A percentile compares a stretch with the other conserved stretches of the same genome.
Conservation (phyloP, 2,797 vertebrate species). For the Micromesistius poutassou region DNA sequence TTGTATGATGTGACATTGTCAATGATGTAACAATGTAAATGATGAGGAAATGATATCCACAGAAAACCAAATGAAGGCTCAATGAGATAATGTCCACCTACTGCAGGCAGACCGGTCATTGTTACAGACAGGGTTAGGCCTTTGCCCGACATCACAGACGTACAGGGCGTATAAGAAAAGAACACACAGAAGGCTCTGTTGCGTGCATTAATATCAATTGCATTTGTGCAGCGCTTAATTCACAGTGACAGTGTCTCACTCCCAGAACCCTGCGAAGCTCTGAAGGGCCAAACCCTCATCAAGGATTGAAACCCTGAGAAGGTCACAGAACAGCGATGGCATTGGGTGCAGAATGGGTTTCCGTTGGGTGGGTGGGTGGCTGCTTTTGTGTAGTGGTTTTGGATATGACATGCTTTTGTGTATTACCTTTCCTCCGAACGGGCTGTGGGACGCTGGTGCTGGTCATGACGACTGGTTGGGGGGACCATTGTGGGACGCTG, state of each 20-base stretch:
- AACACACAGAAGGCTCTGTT: not conserved
- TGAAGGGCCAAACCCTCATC: too few species aligned
- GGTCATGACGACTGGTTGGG: constrained; percentile 44
- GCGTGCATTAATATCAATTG: not conserved
- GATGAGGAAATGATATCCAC: not conserved
- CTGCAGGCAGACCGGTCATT: not conserved
- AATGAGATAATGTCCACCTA: not conserved
- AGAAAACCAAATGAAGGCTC: not conserved
- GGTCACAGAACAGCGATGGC: not conserved
- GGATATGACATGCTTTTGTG: too few species aligned
- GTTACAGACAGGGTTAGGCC: not conserved
- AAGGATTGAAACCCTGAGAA: too few species aligned
- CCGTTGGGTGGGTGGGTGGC: too few species aligned
- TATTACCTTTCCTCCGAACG: not conserved
- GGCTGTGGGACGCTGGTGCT: not conserved
- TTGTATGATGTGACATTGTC: too few species aligned
- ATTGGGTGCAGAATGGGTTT: too few species aligned
- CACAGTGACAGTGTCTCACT: not conserved
- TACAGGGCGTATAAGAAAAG: not conserved
- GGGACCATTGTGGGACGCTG: not conserved
- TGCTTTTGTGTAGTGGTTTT: too few species aligned
- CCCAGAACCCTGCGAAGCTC: not conserved
- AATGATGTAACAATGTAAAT: not conserved
- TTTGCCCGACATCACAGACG: not conserved
- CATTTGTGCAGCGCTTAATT: not conserved